These are phyloP conservation scores for Spongia lamella DNA, from an alignment of 37 sponge, comb jelly and placozoan species.

Conservation along the genomic window DNA sequence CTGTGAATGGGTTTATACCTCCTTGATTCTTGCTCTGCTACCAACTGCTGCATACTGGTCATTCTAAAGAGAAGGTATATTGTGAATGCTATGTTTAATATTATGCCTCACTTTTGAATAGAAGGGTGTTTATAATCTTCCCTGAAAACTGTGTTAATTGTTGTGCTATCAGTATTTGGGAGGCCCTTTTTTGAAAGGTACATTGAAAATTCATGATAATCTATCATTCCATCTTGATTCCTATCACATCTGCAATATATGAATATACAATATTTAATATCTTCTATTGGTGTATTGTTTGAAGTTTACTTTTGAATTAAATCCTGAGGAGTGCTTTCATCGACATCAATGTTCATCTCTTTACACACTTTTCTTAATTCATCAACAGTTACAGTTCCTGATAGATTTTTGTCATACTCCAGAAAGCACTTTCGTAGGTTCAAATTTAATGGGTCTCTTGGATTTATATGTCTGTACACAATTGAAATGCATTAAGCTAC, in stretches of 20 bases:
- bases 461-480: conserved; percentile 35
- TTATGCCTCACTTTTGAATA: conserved; percentile 29
- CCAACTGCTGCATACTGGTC: conserved; percentile 43
- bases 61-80: conserved; percentile 17
- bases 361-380: conserved; percentile 43
- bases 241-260: conserved; percentile 45
- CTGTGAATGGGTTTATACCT: conserved; percentile 33
- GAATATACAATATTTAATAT: neutral
- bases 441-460: conserved; percentile 75
- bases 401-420: conserved; percentile 81
- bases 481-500: neutral
- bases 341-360: conserved; percentile 21
- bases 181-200: conserved; percentile 42
- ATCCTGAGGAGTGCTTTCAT: conserved; percentile 14
- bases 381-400: conserved; percentile 48
- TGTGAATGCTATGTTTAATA: neutral
- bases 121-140: conserved; percentile 52
- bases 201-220: conserved; percentile 85
- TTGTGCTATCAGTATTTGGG: neutral
- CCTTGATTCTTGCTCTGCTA: conserved; percentile 36
- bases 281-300: neutral
- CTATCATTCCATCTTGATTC: conserved; percentile 71
- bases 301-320: conserved; percentile 44
- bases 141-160: conserved; percentile 25
- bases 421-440: conserved; percentile 82